Base-by-base conservation (phyloP, 2,113 vertebrate genomes). In the Thamnaconus septentrionalis region DNA sequence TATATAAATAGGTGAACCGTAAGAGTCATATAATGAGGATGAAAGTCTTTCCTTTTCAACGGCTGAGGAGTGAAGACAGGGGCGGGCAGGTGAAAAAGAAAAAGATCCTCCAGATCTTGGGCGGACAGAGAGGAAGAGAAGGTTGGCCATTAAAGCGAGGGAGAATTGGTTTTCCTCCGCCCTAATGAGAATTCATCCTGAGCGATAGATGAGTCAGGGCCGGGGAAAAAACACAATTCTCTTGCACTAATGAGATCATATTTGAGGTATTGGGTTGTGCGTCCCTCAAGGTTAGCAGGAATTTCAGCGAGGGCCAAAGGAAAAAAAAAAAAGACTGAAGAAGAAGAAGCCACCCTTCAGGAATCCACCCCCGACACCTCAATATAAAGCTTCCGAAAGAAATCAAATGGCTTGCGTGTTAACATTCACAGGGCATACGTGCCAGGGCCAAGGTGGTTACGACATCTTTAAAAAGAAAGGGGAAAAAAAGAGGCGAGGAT, bases 171-270 rank as follows among this genome's bases (percentile, higher is more conserved):
- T 86, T 31, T 82, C 79, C 75, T 79, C 83, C 80, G 67, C 71
- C 78, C 77, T 84, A 85, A 86, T 83, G 77, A 85, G 73, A 78
- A 78, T 85, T 81, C 75, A 76, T 82, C 73, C 85, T 73, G 56
- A 9, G 74, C 76, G 77, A 85, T 75, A 54, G 66, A 87, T 83
- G 81, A 87, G 70, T 75, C 78, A 75, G 63, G 52, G 9, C 49
- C 58, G 66, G 5, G 44, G 44, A 45, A 49, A 82, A 84, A 81
- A 80, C 71, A 77, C 64, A 81, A 84, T 85, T 83, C 69, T 56
- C 84, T 75, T 70, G 77, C 69, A 71, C 69, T 80, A 75, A 85
- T 87, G 86, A 85, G 83, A 81, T 90, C 83, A 85, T 79, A 73
- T 69, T 71, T 66, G 47, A 83, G 50, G 72, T 78, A 84, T 68